phyloP scores from a whole-genome alignment of 2,888 invertebrate species.

The Chouioia cunea region DNA sequence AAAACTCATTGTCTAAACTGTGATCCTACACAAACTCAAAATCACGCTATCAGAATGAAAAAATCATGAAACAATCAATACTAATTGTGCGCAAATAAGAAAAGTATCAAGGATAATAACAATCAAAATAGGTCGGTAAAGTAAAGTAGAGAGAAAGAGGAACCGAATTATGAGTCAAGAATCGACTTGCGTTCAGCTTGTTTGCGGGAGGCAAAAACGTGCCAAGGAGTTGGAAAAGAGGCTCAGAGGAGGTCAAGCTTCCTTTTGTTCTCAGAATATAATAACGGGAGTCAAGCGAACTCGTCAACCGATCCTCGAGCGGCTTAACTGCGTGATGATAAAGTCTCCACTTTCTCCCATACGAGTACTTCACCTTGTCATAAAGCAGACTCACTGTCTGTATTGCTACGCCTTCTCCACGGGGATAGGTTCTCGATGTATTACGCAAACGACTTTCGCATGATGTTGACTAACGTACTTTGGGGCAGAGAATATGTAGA shows the following conservation, averaged over 20 bases:
- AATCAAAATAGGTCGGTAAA: too few relatives aligned
- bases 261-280: constrained; percentile 32
- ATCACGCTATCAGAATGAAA: too few relatives aligned
- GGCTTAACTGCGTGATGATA: constrained; percentile 35
- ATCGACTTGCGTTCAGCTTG: constrained; percentile 49
- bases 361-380: constrained; percentile 26
- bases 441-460: constrained; percentile 14
- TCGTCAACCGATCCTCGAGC: constrained; percentile 40
- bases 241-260: constrained; percentile 59
- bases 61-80: too few relatives aligned
- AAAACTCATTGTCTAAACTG: too few relatives aligned
- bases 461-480: not conserved
- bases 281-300: constrained; percentile 29
- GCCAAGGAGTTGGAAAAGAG: constrained; percentile 54
- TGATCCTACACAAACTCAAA: too few relatives aligned
- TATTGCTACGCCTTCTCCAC: constrained; percentile 3
- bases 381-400: constrained; percentile 7
- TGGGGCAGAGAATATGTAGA: constrained; percentile 6
- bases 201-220: constrained; percentile 57
- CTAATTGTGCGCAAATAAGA: too few relatives aligned
- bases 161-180: constrained; percentile 26
- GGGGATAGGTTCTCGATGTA: constrained; percentile 6
- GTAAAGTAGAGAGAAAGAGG: constrained; percentile 5
- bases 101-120: too few relatives aligned
- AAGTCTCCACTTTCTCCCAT: constrained; percentile 16